Base-by-base conservation (phyloP, 2,888 invertebrate genomes). In the Eutolmus rufibarbis region DNA sequence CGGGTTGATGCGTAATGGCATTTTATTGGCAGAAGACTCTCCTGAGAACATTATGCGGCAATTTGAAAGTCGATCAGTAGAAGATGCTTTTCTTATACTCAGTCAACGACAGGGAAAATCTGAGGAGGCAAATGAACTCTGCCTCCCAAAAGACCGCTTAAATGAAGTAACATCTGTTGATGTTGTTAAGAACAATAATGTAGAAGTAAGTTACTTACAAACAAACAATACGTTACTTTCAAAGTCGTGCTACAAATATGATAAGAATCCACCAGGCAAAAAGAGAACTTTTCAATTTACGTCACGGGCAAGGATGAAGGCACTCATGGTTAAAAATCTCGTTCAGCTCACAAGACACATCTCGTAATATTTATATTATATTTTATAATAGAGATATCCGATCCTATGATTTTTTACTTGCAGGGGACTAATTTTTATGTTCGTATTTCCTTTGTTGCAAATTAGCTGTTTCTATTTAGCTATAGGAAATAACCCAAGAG, bases 1-100 rank as follows among this genome's bases (percentile, higher is more conserved):
- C 91, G 98, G 98, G 66, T 93, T 98, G 82, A 96, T 98, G 94
- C 94, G 98, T 89, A 96, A 95, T 90, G 98, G 98, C 0, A 95
- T 95, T 88, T 93, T 98, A 31, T 91, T 98, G 87, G 97, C 97
- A 0, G 98, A 98, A 92, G 96, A 97, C 89, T 94, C 96, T 0
- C 98, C 98, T 0, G 93, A 93, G 12, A 94, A 95, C 88, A 94
- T 98, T 16, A 94, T 98, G 89, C 92, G 94, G 3, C 93, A 94
- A 89, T 96, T 95, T 90, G 95, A 96, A 89, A 95, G 95, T 81
- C 94, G 95, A 74, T 95, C 96, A 0, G 93, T 98, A 43, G 98
- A 98, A 91, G 97, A 97, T 57, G 98, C 97, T 0, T 98, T 98
- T 91, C 93, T 98, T 14, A 95, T 95, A 89, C 93, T 98, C 74